Evolutionary conservation across 2,888 invertebrate species (phyloP), one percentile per base, ranked within the genome.

Genomic region (Galerucella pusilla): DNA sequence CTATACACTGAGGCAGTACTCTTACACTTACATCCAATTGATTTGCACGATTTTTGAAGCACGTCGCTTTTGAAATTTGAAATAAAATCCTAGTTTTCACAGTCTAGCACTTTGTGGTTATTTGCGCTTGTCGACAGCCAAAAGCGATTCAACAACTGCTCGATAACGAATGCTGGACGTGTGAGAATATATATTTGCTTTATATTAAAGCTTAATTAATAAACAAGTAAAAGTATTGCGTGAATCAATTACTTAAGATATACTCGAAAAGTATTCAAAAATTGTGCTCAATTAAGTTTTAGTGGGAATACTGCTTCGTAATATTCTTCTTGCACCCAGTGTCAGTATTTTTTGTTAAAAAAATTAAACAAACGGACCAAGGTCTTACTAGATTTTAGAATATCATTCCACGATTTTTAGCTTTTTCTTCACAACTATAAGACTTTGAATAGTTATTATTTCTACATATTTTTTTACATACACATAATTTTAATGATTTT

Each of bases 401-500:
- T 83, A 86, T 87, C 87, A 87, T 87, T 87, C 87, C 87, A 87
- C 82, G 81, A 78, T 82, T 65, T 65, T 75, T 84, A 84, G 84
- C 84, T 85, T 81, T 80, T 85, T 68, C 60, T 86, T 86, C 85
- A 86, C 85, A 84, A 85, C 80, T 82, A 85, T 84, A 66, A 87
- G 87, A 87, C 87, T 87, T 87, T 87, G 81, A 80, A 83, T 86
- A 86, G 85, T 86, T 85, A 84, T 83, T 86, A 86, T 87, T 88
- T 86, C 86, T 87, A 86, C 84, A 86, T 87, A 87, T 87, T 87
- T 87, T 87, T 87, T 87, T 87, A 87, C 85, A 86, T 85, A 84
- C 81, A 85, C 83, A 85, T 84, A 84, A 85, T 84, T 86, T 84
- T 86, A 85, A 85, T 84, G 81, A 84, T 84, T 85, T 85, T 84